Evolutionary conservation across 92 coral and sea anemone genomes (phyloP), one percentile per base, ranked within the genome.

Genomic region (Zoanthus solanderi): DNA sequence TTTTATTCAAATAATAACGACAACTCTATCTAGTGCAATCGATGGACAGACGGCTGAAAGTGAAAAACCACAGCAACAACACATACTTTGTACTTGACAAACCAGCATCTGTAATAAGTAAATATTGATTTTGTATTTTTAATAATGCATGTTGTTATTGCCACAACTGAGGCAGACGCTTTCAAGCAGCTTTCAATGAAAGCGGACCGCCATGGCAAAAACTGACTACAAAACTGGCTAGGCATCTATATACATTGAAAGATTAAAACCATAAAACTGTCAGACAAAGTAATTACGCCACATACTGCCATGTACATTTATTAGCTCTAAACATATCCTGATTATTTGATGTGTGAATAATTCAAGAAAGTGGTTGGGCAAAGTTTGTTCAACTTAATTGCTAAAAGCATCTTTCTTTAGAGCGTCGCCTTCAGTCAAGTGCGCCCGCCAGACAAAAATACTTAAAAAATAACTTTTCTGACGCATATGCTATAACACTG

Each of bases 81-180:
- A 81, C 28, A 46, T 47, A 56, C 31, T 81, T 44, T 65, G 47
- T 66, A 60, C 44, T 23, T 7, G 63, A 30, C 85, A 46, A 63
- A 28, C 75, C 85, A 44, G 42, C 75, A 81, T 81, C 74, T 81
- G 85, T 37, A 23, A 42, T 81, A 66, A 81, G 85, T 81, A 81
- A 81, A 81, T 81, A 81, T 81, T 81, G 85, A 81, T 63, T 81
- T 81, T 81, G 37, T 42, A 18, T 79, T 71, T 81, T 81, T 45
- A 81, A 81, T 81, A 81, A 81, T 46, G 46, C 85, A 81, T 81
- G 47, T 17, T 73, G 30, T 65, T 63, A 50, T 23, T n/a, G 75
- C 85, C 85, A 46, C 60, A 81, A 81, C 37, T 46, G 18, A 28
- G 54, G 75, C 15, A 34, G 75, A 7, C 5, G 75, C 42, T 10